Base-by-base conservation (phyloP, 2,888 invertebrate species). In the Danaus chrysippus region DNA sequence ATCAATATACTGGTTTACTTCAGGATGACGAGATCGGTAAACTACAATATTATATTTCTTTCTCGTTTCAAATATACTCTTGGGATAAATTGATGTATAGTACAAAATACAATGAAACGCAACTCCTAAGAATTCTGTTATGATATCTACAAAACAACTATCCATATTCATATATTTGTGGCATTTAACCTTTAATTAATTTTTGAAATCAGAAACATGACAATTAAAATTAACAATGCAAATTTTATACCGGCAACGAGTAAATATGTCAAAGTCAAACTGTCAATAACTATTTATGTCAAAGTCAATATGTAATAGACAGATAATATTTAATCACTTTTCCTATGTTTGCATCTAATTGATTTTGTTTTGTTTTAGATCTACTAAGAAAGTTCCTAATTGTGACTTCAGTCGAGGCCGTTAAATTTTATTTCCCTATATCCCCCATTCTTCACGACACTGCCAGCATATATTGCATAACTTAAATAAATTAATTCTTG, bases 81-180 rank as follows among this genome's bases (percentile, higher is more conserved):
- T 83, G 1, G 95, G 94, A 78, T 95, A 95, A 53, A 95, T 79
- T 68, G 92, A 91, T 59, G 93, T 78, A 61, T 89, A 82, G 72
- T 92, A 93, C 6, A 95, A 74, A 61, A 95, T 92, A 61, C 87
- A 92, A 73, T 95, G 93, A 65, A 94, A 92, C 0, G 93, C 92
- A 23, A 94, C 92, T 73, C 93, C 92, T 34, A 95, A 77, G 77
- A 94, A 94, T 82, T 95, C 94, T 60, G 93, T 72, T n/a, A 93
- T 79, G 58, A 94, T 82, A 71, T 94, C 93, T 42, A 84, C 70
- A 61, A 88, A 85, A 76, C 91, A 93, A 80, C 71, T 76, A 77
- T 87, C 88, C 89, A 89, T 89, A 42, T 17, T 59, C 1, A 44
- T 44, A 44, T 56, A 56, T 55, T 6, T 34, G 8, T 34, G 23